Base-by-base conservation (phyloP, 2,888 invertebrate species). In the Halictus quadricinctus region DNA sequence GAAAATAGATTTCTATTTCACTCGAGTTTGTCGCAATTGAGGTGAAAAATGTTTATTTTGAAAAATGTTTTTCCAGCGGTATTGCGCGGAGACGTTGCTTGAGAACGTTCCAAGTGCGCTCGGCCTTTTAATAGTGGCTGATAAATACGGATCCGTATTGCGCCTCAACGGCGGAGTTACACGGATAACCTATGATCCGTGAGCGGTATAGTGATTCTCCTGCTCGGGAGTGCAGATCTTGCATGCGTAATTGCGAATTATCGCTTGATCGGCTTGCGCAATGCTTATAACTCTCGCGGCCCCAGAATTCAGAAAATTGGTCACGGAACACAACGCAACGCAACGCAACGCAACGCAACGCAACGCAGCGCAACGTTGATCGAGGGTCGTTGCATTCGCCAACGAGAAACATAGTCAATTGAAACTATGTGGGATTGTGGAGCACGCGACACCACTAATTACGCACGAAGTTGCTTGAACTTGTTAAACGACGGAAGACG, bases 171-270 rank as follows among this genome's bases (percentile, higher is more conserved):
- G 73, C 70, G 72, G 76, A 81, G 85, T 83, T 89, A 82, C 85
- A 86, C 86, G 89, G 89, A 90, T 90, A 90, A 90, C 86, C 89
- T 90, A 88, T 90, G 90, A 90, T 90, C 90, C 88, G 87, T 85
- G 87, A 90, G 84, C 72, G 54, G 86, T 89, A 80, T 85, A 70
- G 84, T 81, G 88, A 90, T 87, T 88, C 86, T 86, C 80, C 86
- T 86, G 73, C 85, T 80, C 58, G 70, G 70, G 83, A 54, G 72
- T 81, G 85, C 73, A 82, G 85, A 89, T 89, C 86, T 72, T 88
- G 92, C 88, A 92, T 92, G 85, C 90, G 90, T 92, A 92, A 92
- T 92, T 91, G 88, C 88, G 85, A 88, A 92, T 92, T 92, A 92
- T 91, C 89, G 84, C 82, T 74, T 86, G 83, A 88, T 89, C 85